Conservation (phyloP, 2,113 vertebrate species). For the Nansenia antarctica region DNA sequence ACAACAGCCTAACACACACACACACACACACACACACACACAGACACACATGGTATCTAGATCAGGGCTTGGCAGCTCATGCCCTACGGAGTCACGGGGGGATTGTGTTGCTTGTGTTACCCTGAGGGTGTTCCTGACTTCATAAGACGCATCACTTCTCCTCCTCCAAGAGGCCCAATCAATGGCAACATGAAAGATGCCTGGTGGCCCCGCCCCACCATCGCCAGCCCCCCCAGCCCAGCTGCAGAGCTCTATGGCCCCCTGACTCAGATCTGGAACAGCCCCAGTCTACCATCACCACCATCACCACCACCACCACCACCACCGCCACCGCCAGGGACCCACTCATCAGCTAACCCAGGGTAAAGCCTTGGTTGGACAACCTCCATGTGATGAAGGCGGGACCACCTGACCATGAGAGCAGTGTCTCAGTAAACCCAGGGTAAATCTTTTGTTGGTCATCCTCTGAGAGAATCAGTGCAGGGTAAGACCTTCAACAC, state of each 20-base stretch:
- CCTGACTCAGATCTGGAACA: slow-evolving; percentile 18
- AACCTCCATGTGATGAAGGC: neutral
- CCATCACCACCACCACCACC: too few species aligned
- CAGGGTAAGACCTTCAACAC: neutral
- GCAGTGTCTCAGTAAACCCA: neutral
- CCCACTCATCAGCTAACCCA: neutral
- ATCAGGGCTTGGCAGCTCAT: slow-evolving; percentile 1
- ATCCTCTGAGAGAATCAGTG: neutral
- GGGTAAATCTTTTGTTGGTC: neutral
- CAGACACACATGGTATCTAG: neutral
- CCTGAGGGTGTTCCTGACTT: slow-evolving; percentile 46
- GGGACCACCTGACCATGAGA: too few species aligned
- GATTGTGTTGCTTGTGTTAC: slow-evolving; percentile 36
- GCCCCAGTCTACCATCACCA: neutral
- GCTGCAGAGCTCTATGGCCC: neutral
- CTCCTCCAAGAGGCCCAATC: slow-evolving; percentile 21
- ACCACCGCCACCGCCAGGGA: too few species aligned
- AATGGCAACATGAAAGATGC: slow-evolving; percentile 12
- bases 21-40: slow-evolving; percentile 17
- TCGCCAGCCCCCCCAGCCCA: neutral
- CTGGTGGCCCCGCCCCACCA: neutral
- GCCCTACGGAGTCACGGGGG: neutral
- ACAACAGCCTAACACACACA: neutral
- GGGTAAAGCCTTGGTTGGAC: neutral
- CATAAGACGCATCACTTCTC: slow-evolving; percentile 8